phyloP scores from a whole-genome alignment of 1,140 invertebrate species.

The Drosophila sechellia region DNA sequence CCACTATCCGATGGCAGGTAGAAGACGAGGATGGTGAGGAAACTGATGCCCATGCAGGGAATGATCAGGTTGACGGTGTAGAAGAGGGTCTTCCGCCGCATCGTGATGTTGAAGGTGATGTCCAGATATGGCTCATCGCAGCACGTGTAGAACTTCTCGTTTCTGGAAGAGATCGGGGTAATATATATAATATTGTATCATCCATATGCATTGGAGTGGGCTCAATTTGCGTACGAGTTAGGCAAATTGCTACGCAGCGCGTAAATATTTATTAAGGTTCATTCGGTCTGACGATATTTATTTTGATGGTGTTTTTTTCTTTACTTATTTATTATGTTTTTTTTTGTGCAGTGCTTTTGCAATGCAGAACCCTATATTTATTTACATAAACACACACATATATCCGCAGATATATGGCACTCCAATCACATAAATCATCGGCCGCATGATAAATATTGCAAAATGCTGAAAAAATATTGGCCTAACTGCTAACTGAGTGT shows the following conservation, averaged over 20 bases:
- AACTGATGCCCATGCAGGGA: conserved; percentile 98
- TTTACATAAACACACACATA: conserved; percentile 22
- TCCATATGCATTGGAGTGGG: neutral
- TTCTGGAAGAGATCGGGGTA: conserved; percentile 86
- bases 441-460: conserved; percentile 65
- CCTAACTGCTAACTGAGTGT: conserved; percentile 30
- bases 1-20: conserved; percentile 99
- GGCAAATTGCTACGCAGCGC: conserved; percentile 33
- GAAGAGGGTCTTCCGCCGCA: conserved; percentile 98
- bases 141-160: conserved; percentile 98
- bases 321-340: neutral
- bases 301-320: conserved; percentile 27
- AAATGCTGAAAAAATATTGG: conserved; percentile 57
- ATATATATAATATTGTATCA: no score
- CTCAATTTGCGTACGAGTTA: conserved; percentile 1
- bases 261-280: conserved; percentile 60
- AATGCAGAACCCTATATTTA: conserved; percentile 24
- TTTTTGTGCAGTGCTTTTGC: neutral
- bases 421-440: conserved; percentile 64
- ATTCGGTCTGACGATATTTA: conserved; percentile 27
- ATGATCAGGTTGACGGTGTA: conserved; percentile 99
- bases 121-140: conserved; percentile 98
- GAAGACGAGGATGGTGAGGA: conserved; percentile 99
- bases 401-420: conserved; percentile 15
- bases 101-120: conserved; percentile 99